A percentile compares a stretch with the other conserved stretches of the same genome.
These are phyloP conservation scores for Lerista edwardsae DNA, from an alignment of 2,797 vertebrate genomes.

Conservation along the genomic window DNA sequence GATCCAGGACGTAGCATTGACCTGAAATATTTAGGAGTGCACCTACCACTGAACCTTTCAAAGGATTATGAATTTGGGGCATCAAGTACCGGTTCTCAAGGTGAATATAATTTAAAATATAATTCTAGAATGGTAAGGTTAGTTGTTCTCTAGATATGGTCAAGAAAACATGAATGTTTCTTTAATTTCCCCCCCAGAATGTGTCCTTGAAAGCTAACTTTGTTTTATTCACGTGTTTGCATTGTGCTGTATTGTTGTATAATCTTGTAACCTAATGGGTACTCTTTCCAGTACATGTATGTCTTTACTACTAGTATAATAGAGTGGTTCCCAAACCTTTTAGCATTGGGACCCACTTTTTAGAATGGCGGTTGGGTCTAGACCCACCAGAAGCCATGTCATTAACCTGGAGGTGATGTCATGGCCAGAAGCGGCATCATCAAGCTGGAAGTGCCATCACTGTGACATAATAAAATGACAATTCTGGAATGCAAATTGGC, in stretches of 20 bases:
- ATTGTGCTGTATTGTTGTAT: neutral
- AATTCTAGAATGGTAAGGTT: conserved; percentile 4
- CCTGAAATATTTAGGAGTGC: conserved; percentile 93
- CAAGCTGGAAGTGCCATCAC: no score
- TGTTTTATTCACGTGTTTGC: neutral
- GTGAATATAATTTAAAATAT: conserved; percentile 64
- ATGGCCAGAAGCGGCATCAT: no score
- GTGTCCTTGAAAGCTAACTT: no score
- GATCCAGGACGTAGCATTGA: conserved; percentile 88
- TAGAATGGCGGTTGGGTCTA: no score
- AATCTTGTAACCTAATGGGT: neutral
- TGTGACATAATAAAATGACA: no score
- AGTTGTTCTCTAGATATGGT: neutral
- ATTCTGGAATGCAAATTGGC: no score
- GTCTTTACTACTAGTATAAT: neutral
- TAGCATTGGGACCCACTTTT: no score
- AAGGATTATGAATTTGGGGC: conserved; percentile 73
- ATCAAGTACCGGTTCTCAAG: conserved; percentile 74
- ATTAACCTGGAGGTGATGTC: no score
- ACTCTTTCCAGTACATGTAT: neutral
- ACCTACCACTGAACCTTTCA: conserved; percentile 86
- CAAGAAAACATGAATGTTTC: neutral
- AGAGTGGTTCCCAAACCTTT: no score
- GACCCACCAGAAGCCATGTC: no score
- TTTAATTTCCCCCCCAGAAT: neutral